Evolutionary conservation across 2,888 invertebrate genomes (phyloP).

Genomic region (Thyatira batis): DNA sequence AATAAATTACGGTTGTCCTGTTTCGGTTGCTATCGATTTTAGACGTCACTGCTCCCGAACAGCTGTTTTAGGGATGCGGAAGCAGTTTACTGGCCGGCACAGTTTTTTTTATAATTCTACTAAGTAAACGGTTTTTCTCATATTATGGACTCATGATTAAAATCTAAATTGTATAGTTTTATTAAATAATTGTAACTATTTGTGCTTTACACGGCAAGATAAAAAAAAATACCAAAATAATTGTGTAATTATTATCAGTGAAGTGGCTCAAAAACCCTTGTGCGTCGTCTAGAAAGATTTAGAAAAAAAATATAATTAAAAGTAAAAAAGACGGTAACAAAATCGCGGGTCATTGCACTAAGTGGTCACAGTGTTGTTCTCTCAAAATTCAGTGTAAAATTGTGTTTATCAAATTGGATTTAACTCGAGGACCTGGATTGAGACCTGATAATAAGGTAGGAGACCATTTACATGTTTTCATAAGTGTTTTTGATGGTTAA

Average conservation of each 20-base stretch:
- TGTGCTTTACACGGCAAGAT: neutral
- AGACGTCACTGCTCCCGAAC: conserved; percentile 60
- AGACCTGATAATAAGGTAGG: conserved; percentile 62
- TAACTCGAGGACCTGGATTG: conserved; percentile 57
- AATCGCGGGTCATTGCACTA: conserved; percentile 11
- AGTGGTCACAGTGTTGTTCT: conserved; percentile 36
- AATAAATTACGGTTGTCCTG: conserved; percentile 50
- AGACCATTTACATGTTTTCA: conserved; percentile 21
- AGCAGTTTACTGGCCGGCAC: conserved; percentile 33
- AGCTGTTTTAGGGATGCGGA: conserved; percentile 72
- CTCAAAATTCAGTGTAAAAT: conserved; percentile 47
- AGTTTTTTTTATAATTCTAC: conserved; percentile 13
- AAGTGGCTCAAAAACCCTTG: conserved; percentile 6
- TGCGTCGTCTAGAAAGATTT: conserved; percentile 10
- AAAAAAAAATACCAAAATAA: neutral
- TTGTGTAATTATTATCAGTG: neutral
- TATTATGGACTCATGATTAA: neutral
- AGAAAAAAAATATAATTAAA: conserved; percentile 16
- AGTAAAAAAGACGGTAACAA: conserved; percentile 13
- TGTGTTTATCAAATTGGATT: conserved; percentile 62
- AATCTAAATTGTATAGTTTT: neutral
- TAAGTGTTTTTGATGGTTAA: conserved; percentile 12
- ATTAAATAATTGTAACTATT: neutral
- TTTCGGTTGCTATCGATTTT: conserved; percentile 71
- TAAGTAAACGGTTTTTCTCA: neutral